These are phyloP conservation scores for Hemicentrotus pulcherrimus DNA, from an alignment of 35 echinoderm and acorn worm species.

Conservation along the genomic window DNA sequence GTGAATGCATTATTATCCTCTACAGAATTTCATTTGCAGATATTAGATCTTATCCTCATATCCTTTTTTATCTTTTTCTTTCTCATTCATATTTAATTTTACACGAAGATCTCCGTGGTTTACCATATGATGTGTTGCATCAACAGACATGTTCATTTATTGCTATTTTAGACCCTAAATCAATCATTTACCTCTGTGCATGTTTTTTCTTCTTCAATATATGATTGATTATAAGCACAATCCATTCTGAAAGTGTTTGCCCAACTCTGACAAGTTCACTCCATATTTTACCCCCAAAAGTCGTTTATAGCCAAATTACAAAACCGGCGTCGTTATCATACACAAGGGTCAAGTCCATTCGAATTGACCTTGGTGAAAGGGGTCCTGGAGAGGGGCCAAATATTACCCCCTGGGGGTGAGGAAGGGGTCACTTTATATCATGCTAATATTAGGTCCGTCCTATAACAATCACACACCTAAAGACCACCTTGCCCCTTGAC, in stretches of 20 bases:
- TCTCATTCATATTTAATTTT: no score
- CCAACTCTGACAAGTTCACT: not conserved
- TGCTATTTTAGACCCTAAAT: no score
- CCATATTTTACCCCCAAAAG: not conserved
- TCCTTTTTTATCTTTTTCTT: no score
- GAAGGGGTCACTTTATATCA: conserved; percentile 1
- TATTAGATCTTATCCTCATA: no score
- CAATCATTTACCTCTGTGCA: no score
- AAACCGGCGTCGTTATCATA: not conserved
- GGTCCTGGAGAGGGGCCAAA: not conserved
- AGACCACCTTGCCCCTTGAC: not conserved
- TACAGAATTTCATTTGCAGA: no score
- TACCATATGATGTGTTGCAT: no score
- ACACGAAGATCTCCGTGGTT: no score
- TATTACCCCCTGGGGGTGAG: not conserved
- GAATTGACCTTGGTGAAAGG: not conserved
- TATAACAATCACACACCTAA: not conserved
- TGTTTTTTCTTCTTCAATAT: no score
- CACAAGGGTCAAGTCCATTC: not conserved
- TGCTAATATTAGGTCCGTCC: not conserved
- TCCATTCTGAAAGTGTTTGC: not conserved
- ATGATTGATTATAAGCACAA: not conserved
- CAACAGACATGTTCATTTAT: no score
- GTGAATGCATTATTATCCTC: no score
- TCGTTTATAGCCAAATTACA: not conserved